Evolutionary conservation across 2,888 invertebrate species (phyloP).

Genomic region (Lasiommata megera): DNA sequence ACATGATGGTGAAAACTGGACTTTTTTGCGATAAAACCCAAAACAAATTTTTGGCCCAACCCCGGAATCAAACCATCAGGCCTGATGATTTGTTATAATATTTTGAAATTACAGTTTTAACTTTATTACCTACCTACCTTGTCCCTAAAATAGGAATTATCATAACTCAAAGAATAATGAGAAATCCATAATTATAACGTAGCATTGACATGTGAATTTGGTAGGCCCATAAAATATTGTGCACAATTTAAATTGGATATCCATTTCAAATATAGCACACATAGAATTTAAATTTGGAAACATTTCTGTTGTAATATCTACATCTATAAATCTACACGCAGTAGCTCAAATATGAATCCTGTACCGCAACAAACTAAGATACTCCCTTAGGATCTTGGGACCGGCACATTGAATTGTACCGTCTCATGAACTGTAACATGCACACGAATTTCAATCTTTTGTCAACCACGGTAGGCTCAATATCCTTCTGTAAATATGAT

Average conservation of each 20-base stretch:
- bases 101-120: no score
- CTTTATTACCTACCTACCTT: no score
- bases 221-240: no score
- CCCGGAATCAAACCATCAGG: no score
- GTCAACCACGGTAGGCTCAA: slow-evolving; percentile 34
- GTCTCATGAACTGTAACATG: slow-evolving; percentile 31
- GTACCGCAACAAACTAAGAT: slow-evolving; percentile 76
- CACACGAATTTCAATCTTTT: slow-evolving; percentile 44
- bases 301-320: slow-evolving; percentile 17
- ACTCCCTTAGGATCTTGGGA: slow-evolving; percentile 74
- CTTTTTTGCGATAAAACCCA: no score
- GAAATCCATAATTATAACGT: no score
- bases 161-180: no score
- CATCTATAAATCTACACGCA: slow-evolving; percentile 60
- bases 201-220: no score
- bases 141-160: no score
- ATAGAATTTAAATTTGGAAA: background rate
- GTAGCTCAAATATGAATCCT: slow-evolving; percentile 76
- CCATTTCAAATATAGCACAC: background rate
- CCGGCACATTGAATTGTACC: slow-evolving; percentile 49
- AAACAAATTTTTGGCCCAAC: no score
- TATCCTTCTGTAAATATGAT: slow-evolving; percentile 36
- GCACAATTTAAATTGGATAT: slow-evolving; percentile 13
- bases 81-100: no score
- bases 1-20: no score